Base-by-base conservation (phyloP, 2,888 invertebrate genomes). In the Leptopterna dolabrata region DNA sequence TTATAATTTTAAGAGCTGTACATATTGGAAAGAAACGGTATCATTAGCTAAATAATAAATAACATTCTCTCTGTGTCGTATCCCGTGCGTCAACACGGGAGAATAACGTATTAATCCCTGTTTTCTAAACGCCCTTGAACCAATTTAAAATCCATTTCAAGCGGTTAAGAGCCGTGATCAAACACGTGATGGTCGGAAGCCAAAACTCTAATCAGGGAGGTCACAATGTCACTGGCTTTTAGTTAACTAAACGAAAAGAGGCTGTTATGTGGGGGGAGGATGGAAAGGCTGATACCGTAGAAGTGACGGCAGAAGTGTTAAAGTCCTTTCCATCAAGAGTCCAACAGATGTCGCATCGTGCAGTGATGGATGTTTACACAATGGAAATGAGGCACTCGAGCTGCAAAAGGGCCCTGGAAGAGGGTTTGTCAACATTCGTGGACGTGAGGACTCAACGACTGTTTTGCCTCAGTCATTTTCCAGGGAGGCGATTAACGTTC, bases 341-440 rank as follows among this genome's bases (percentile, higher is more conserved):
- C 45, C 45, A 24, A 78, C 78, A 78, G 78, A 81, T 81, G 81
- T 36, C 81, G 81, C 55, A 29, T 81, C 19, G 29, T 63, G 43
- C 36, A 29, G 63, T 83, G 83, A 70, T 70, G 83, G 70, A 70
- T 83, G 83, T 83, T 70, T 83, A 83, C 83, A 83, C 83, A 83
- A 83, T 83, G 83, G 41, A 83, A 63, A 83, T 83, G 83, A 63
- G 71, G 83, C 81, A 55, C 81, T 81, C 47, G 81, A 55, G 63
- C 63, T 63, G 24, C 63, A 63, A 63, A 63, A 27, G 63, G 73
- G 63, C 19, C 27, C 24, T 63, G 63, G 63, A 63, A 27, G 24
- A 63, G 63, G 63, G 63, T 63, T 63, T 63, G 63, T 63, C 63
- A 63, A 63, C 63, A 63, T 63, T 63, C 24, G 63, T 24, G 63